These are phyloP conservation scores for Muscidifurax raptorellus DNA, from an alignment of 1,140 invertebrate genomes.

Conservation along the genomic window DNA sequence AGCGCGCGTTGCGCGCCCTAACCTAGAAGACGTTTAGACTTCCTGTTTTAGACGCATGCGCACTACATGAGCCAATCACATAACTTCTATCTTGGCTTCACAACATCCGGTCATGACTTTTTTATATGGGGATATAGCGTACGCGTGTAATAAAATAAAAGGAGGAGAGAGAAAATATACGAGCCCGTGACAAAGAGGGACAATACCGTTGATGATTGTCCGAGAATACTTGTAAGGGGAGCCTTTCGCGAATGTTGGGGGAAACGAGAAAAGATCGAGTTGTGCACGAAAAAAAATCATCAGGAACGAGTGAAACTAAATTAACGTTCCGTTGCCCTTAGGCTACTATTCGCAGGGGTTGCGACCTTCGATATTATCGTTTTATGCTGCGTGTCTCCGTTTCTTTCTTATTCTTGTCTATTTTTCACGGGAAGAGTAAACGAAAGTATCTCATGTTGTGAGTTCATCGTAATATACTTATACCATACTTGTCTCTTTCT, in stretches of 20 bases:
- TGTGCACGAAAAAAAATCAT: not conserved
- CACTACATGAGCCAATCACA: too few species aligned
- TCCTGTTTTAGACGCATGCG: too few species aligned
- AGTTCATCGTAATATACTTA: too few species aligned
- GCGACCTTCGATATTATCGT: not conserved
- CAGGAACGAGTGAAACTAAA: not conserved
- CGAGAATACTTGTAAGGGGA: not conserved
- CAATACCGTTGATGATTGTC: not conserved
- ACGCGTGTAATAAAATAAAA: conserved; percentile 15
- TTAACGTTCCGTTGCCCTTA: not conserved
- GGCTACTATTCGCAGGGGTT: not conserved
- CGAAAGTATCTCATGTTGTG: too few species aligned
- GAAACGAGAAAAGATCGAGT: not conserved
- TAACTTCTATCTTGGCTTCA: too few species aligned
- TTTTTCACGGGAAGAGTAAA: too few species aligned
- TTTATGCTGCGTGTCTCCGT: not conserved
- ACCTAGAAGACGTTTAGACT: too few species aligned
- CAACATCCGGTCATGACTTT: too few species aligned
- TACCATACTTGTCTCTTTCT: too few species aligned
- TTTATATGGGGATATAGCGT: too few species aligned
- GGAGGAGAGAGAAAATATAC: not conserved
- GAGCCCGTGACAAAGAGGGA: too few species aligned
- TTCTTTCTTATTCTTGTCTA: not conserved
- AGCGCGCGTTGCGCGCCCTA: too few species aligned
- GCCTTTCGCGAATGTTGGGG: not conserved